Percentiles rank a stretch among this genome's conserved stretches.
phyloP scores from a whole-genome alignment of 2,888 invertebrate genomes.

The Orchesella flavescens region DNA sequence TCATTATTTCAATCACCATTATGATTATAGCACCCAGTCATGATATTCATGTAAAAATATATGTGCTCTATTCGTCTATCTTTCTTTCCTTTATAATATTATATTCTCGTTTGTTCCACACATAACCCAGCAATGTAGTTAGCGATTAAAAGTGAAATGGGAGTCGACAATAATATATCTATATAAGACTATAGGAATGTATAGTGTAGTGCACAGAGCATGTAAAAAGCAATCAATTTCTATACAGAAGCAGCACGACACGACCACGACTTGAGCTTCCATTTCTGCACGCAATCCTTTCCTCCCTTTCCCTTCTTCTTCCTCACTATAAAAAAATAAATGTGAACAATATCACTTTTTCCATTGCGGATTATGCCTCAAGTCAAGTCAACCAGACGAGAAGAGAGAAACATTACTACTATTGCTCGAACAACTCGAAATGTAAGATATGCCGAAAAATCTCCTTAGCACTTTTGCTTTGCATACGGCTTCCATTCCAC shows the following conservation, averaged over 20 bases:
- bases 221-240: constrained; percentile 7
- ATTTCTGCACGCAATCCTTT: constrained; percentile 16
- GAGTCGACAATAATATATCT: no score
- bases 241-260: background rate
- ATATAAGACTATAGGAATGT: no score
- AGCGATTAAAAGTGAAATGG: constrained; percentile 34
- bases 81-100: no score
- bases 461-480: no score
- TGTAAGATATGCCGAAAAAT: no score
- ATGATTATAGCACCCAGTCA: constrained; percentile 37
- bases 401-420: no score
- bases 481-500: no score
- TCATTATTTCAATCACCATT: constrained; percentile 54
- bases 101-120: no score
- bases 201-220: background rate
- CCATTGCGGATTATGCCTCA: constrained; percentile 15
- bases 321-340: background rate
- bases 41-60: background rate
- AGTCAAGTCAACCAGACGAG: background rate
- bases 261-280: background rate
- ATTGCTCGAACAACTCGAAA: no score
- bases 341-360: constrained; percentile 19
- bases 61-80: no score
- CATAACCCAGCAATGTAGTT: no score
- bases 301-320: background rate